Conservation (phyloP, 2,797 vertebrate species). For the Cephalopachus bancanus region DNA sequence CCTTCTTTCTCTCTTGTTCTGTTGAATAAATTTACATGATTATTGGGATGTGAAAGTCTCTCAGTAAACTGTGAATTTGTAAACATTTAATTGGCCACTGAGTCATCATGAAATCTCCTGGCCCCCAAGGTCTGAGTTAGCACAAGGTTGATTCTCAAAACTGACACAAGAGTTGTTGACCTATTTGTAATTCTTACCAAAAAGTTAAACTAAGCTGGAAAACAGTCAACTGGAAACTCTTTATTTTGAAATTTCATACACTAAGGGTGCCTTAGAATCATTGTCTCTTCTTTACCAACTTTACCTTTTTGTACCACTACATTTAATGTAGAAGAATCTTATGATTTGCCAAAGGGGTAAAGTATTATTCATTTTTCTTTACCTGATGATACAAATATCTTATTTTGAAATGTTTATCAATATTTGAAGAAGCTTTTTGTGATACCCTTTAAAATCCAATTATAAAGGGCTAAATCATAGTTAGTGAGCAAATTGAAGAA, state of each 20-base stretch:
- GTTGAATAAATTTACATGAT: too few species aligned
- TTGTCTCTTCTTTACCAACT: constrained; percentile 53
- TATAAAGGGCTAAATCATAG: constrained; percentile 61
- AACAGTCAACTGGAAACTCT: constrained; percentile 23
- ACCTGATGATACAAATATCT: constrained; percentile 19
- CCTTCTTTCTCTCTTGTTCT: too few species aligned
- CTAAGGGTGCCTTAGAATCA: constrained; percentile 75
- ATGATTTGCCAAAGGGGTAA: background rate
- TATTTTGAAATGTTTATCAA: constrained; percentile 3
- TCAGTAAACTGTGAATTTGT: too few species aligned
- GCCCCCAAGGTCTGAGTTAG: too few species aligned
- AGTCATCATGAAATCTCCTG: too few species aligned
- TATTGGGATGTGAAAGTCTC: too few species aligned
- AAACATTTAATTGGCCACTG: too few species aligned
- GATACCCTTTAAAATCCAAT: constrained; percentile 32
- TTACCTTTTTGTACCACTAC: constrained; percentile 39
- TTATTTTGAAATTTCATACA: constrained; percentile 55
- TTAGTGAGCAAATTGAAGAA: constrained; percentile 68
- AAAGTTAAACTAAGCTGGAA: constrained; percentile 39
- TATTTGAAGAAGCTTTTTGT: constrained; percentile 60
- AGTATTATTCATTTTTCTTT: constrained; percentile 53
- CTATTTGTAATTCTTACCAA: background rate
- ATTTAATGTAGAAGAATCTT: constrained; percentile 39
- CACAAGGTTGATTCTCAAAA: too few species aligned
- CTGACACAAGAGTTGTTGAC: too few species aligned